These are phyloP conservation scores for Tricholaema leucomelas DNA, from an alignment of 2,113 vertebrate species.

Conservation along the genomic window DNA sequence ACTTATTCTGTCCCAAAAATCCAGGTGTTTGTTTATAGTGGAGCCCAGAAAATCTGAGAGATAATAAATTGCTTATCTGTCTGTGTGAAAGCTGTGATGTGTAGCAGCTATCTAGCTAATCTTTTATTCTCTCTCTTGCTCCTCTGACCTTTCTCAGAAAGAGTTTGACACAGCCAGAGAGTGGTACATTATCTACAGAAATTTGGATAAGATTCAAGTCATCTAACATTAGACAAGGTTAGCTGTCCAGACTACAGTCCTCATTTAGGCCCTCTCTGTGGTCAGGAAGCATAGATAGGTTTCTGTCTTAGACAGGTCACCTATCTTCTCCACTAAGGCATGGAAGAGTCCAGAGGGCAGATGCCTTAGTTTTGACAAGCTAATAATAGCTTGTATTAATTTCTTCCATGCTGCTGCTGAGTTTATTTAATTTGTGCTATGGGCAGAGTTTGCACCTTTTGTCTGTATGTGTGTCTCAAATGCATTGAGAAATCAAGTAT, in stretches of 20 bases:
- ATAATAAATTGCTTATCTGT: not conserved
- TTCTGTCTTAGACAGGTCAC: not conserved
- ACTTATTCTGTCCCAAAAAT: not conserved
- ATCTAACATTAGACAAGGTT: not conserved
- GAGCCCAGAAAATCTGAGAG: not conserved
- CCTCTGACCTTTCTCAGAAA: not conserved
- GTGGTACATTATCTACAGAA: not conserved
- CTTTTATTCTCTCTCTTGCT: not conserved
- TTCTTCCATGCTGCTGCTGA: not conserved
- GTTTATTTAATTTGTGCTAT: not conserved
- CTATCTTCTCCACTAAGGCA: not conserved
- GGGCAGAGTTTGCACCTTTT: not conserved
- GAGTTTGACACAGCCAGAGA: not conserved
- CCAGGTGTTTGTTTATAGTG: not conserved
- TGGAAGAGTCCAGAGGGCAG: not conserved
- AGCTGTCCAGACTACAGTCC: not conserved
- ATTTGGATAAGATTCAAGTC: not conserved
- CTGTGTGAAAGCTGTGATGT: not conserved
- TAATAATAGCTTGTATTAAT: not conserved
- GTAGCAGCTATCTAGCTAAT: not conserved
- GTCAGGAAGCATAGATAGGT: not conserved
- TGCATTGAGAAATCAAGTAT: not conserved
- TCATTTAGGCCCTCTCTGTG: not conserved
- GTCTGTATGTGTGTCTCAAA: not conserved
- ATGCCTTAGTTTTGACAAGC: not conserved